A percentile compares a stretch with the other conserved stretches of the same genome.
These are phyloP conservation scores for human (Homo sapiens) DNA, from an alignment of 2,113 vertebrate species.

Conservation along the genomic window GRCh38 chr12:28710501-28711000, in stretches of 20 bases:
- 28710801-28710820: not conserved
- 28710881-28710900: not conserved
- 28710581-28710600: not conserved
- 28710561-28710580: not conserved
- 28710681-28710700: not conserved
- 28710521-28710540: not conserved
- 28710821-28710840: not conserved
- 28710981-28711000: not conserved
- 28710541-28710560: not conserved
- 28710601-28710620: not conserved
- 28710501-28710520: not conserved
- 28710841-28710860: not conserved
- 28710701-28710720: not conserved
- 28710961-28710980: not conserved
- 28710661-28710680: not conserved
- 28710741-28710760: not conserved
- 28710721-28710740: not conserved
- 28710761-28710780: not conserved
- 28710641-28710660: not conserved
- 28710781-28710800: not conserved
- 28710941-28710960: not conserved
- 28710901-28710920: not conserved
- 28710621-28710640: not conserved
- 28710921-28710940: not conserved
- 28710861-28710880: not conserved